Percentiles rank a stretch among this genome's conserved stretches.
These are phyloP conservation scores for Nomada goodeniana DNA, from an alignment of 2,888 invertebrate species.

Conservation along the genomic window DNA sequence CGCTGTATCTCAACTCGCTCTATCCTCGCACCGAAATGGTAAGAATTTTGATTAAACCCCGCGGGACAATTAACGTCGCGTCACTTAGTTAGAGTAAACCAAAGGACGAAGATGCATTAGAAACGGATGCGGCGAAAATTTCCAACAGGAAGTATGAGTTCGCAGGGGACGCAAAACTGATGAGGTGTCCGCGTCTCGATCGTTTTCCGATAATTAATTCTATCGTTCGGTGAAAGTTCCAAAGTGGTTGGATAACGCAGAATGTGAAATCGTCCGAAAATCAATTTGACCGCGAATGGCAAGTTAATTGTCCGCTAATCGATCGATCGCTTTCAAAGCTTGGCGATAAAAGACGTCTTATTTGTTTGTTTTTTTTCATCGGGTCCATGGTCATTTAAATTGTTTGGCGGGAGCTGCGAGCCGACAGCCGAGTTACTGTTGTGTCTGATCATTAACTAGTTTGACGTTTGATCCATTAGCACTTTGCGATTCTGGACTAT, in stretches of 20 bases:
- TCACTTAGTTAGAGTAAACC: slow-evolving; percentile 2
- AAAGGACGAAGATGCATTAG: neutral
- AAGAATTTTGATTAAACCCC: slow-evolving; percentile 63
- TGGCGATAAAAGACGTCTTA: too few species aligned
- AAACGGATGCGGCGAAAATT: neutral
- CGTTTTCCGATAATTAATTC: slow-evolving; percentile 74
- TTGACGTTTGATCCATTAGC: slow-evolving; percentile 18
- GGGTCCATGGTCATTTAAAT: too few species aligned
- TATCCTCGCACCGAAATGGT: slow-evolving; percentile 87
- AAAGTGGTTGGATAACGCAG: slow-evolving; percentile 14
- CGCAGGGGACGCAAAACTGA: neutral
- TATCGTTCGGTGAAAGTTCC: slow-evolving; percentile 51
- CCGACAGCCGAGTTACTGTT: neutral
- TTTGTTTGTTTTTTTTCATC: too few species aligned
- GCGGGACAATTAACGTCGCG: neutral
- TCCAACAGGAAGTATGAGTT: neutral
- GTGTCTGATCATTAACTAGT: neutral
- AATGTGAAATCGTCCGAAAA: slow-evolving; percentile 24
- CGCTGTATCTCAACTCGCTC: slow-evolving; percentile 87
- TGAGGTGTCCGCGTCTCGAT: slow-evolving; percentile 50
- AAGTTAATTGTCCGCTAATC: slow-evolving; percentile 11
- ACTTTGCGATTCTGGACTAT: neutral
- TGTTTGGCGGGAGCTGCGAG: too few species aligned
- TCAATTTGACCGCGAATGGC: slow-evolving; percentile 34
- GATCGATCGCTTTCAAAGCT: neutral